phyloP scores from a whole-genome alignment of 2,113 vertebrate species.

The Thunnus maccoyii region DNA sequence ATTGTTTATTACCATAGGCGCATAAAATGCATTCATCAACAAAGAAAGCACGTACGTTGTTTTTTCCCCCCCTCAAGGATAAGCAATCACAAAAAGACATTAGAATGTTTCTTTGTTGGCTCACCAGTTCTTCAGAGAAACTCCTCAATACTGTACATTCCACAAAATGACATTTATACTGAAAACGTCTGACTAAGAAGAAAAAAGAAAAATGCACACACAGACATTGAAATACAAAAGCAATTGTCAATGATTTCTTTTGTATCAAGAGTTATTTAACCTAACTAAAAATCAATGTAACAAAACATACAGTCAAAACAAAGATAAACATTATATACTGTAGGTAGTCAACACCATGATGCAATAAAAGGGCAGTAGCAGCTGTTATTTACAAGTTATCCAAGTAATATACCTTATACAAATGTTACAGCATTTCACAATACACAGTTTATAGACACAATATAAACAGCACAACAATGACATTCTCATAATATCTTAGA shows the following conservation, averaged over 20 bases:
- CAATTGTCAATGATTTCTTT: background rate
- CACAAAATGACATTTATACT: conserved; percentile 1
- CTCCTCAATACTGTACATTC: background rate
- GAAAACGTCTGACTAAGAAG: background rate
- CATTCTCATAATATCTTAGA: conserved; percentile 18
- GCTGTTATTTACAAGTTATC: conserved; percentile 13
- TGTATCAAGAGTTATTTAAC: background rate
- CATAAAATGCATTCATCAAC: background rate
- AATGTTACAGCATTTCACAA: conserved; percentile 40
- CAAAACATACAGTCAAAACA: background rate
- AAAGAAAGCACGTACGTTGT: conserved; percentile 35
- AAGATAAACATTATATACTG: background rate
- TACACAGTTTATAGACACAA: conserved; percentile 21
- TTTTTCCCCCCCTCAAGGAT: background rate
- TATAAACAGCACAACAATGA: conserved; percentile 23
- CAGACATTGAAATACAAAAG: background rate
- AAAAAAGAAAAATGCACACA: background rate
- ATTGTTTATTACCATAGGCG: conserved; percentile 48
- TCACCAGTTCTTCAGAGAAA: background rate
- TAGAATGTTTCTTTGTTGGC: background rate
- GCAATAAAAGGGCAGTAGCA: background rate
- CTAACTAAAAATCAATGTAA: background rate
- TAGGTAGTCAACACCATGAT: background rate
- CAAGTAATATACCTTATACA: conserved; percentile 4
- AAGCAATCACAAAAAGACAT: conserved; percentile 5